Percentiles rank a stretch among this genome's conserved stretches.
phyloP scores from a whole-genome alignment of 2,888 invertebrate genomes.

The Microchrysa polita region DNA sequence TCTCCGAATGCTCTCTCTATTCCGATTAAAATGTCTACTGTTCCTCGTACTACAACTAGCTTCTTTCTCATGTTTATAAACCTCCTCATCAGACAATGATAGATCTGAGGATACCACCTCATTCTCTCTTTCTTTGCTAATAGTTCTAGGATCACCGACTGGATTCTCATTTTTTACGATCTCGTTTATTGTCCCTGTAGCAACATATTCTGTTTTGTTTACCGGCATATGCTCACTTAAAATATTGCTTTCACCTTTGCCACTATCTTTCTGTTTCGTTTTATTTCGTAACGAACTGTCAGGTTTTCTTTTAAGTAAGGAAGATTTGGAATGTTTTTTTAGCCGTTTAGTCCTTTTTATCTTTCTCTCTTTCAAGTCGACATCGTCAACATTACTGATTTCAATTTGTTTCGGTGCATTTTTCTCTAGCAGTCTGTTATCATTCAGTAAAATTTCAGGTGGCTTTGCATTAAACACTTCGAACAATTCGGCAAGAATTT shows the following conservation, averaged over 20 bases:
- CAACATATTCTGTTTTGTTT: no score
- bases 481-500: slow-evolving; percentile 85
- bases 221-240: no score
- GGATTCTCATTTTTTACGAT: no score
- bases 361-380: slow-evolving; percentile 57
- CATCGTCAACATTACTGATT: no score
- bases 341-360: slow-evolving; percentile 57
- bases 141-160: no score
- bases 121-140: no score
- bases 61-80: slow-evolving; percentile 55
- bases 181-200: no score
- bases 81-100: slow-evolving; percentile 63
- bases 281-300: no score
- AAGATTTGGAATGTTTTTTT: no score
- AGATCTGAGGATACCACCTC: slow-evolving; percentile 55
- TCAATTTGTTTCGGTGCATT: slow-evolving; percentile 60
- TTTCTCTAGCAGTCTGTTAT: slow-evolving; percentile 59
- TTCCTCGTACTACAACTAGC: background rate
- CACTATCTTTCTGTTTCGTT: no score
- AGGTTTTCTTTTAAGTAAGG: slow-evolving; percentile 53
- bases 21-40: no score
- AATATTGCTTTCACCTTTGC: slow-evolving; percentile 48
- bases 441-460: slow-evolving; percentile 68
- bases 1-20: no score
- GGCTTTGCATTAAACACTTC: slow-evolving; percentile 78